phyloP scores from a whole-genome alignment of 2,113 vertebrate genomes.

The Australoheros scitulus region DNA sequence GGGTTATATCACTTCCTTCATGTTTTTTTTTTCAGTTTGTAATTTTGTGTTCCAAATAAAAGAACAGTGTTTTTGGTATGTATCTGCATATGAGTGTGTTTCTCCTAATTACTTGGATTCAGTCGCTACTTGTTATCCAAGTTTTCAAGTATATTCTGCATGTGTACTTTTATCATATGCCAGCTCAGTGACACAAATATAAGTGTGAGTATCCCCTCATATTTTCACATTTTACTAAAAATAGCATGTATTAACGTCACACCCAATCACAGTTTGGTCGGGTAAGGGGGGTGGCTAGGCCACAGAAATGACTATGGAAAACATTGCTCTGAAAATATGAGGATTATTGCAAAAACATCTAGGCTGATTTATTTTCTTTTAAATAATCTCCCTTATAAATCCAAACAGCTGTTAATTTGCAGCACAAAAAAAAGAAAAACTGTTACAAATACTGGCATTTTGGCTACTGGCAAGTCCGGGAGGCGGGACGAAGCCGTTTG shows the following conservation, averaged over 20 bases:
- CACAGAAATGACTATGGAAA: constrained; percentile 2
- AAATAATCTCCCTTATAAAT: background rate
- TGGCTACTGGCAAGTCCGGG: constrained; percentile 52
- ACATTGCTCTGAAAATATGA: background rate
- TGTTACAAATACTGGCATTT: constrained; percentile 35
- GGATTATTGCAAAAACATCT: background rate
- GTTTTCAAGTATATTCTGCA: background rate
- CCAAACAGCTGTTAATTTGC: background rate
- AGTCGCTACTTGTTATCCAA: background rate
- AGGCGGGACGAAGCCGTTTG: constrained; percentile 56
- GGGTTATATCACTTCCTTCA: constrained; percentile 4
- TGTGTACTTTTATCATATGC: background rate
- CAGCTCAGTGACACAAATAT: constrained; percentile 29
- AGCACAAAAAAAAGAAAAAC: constrained; percentile 33
- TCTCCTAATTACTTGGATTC: background rate
- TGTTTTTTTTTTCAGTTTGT: constrained; percentile 54
- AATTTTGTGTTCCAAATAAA: constrained; percentile 70
- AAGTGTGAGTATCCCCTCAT: constrained; percentile 52
- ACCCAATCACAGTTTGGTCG: constrained; percentile 75
- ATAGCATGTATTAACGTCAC: constrained; percentile 75
- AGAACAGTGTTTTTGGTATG: constrained; percentile 63
- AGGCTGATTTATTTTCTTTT: background rate
- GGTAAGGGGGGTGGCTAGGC: constrained; percentile 48
- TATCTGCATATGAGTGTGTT: constrained; percentile 1
- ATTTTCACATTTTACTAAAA: constrained; percentile 80